Conservation (phyloP, 2,888 invertebrate species). For the Aporophyla lueneburgensis region DNA sequence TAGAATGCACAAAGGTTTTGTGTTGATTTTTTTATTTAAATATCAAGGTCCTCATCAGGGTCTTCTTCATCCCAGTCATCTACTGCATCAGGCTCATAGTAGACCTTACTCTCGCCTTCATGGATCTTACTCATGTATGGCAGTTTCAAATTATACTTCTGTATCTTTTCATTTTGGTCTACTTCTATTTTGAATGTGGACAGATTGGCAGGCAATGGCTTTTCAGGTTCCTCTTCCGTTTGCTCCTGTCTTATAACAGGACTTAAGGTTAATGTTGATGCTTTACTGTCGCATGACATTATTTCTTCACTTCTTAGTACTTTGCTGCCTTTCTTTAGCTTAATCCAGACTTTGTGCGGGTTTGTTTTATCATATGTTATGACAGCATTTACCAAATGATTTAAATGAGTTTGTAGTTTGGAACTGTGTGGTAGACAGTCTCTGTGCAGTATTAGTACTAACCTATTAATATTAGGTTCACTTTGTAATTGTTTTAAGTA, state of each 20-base stretch:
- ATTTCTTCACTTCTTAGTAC: constrained; percentile 85
- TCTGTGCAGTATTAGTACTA: constrained; percentile 85
- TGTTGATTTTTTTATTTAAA: constrained; percentile 78
- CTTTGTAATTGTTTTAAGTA: constrained; percentile 72
- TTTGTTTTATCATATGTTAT: constrained; percentile 77
- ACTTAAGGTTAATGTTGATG: constrained; percentile 75
- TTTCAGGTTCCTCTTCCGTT: constrained; percentile 80
- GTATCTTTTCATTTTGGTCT: constrained; percentile 91
- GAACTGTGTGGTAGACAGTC: constrained; percentile 86
- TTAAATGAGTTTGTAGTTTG: constrained; percentile 84
- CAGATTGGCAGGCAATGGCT: constrained; percentile 82
- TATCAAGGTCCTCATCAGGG: constrained; percentile 96
- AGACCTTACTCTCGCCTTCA: constrained; percentile 91
- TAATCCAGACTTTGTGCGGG: constrained; percentile 77
- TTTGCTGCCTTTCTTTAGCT: constrained; percentile 90
- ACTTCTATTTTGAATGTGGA: constrained; percentile 93
- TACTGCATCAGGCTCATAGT: constrained; percentile 94
- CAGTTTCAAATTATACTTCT: constrained; percentile 90
- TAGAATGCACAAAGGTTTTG: neutral
- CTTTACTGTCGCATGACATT: constrained; percentile 78
- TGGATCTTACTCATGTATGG: constrained; percentile 91
- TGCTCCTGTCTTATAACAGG: constrained; percentile 76
- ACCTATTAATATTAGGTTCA: constrained; percentile 75
- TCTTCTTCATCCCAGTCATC: constrained; percentile 97
- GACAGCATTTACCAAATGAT: constrained; percentile 85